A percentile compares a stretch with the other conserved stretches of the same genome.
These are phyloP conservation scores for Neodiprion lecontei DNA, from an alignment of 1,140 invertebrate species.

Conservation along the genomic window DNA sequence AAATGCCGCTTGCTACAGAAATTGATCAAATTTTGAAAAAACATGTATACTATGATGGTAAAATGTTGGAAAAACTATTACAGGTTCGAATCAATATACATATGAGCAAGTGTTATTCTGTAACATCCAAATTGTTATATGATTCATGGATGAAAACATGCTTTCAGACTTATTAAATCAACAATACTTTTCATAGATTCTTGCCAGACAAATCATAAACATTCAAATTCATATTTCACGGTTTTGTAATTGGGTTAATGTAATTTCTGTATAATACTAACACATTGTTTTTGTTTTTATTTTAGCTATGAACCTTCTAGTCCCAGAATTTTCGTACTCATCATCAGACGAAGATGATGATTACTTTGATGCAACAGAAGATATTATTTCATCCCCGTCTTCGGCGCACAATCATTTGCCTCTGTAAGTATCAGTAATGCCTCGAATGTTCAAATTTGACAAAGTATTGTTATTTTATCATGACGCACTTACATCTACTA, in stretches of 20 bases:
- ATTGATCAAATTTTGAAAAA: no score
- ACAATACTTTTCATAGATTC: no score
- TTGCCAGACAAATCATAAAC: no score
- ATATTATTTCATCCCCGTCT: constrained; percentile 63
- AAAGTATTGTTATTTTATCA: background rate
- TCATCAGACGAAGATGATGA: constrained; percentile 97
- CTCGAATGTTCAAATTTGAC: background rate
- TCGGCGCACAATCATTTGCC: constrained; percentile 38
- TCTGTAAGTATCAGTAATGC: constrained; percentile 28
- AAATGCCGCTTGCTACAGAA: no score
- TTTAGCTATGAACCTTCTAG: constrained; percentile 64
- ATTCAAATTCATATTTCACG: constrained; percentile 12
- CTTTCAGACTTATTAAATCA: no score
- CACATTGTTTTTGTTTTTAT: constrained; percentile 41
- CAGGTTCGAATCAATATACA: no score
- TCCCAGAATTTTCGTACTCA: constrained; percentile 93
- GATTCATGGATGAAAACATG: no score
- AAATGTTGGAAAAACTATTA: no score
- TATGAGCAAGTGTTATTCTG: no score
- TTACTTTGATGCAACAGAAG: constrained; percentile 93
- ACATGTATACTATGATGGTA: no score
- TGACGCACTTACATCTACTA: no score
- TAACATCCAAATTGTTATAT: no score
- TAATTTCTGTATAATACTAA: constrained; percentile 15
- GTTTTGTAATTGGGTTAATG: constrained; percentile 30